Evolutionary conservation across 2,888 invertebrate species (phyloP), one percentile per base, ranked within the genome.

Genomic region (Rhamphomyia laevipes): DNA sequence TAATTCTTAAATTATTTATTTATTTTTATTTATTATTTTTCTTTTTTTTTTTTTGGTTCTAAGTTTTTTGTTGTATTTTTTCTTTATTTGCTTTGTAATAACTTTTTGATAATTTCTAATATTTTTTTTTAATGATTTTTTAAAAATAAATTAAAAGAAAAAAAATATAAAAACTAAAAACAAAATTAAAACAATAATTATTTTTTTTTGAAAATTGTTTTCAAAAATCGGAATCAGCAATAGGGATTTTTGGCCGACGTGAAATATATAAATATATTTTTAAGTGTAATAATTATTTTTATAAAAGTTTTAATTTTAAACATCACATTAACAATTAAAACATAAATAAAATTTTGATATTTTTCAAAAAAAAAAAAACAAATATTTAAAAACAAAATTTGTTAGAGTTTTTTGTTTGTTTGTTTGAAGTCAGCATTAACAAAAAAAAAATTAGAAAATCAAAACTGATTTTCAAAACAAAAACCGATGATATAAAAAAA

Each of bases 171-270:
- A 16, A 44, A 43, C 18, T 23, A 44, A 30, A 18, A 18, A 31
- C 31, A 45, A 43, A 16, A 21, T 21, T 21, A 21, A n/a, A 27
- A 27, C 23, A 27, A 27, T 9, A 27, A 27, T 43, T 47, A 47
- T 46, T 40, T 43, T 35, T 49, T 31, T 37, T 17, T 37, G 23
- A 13, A 42, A 18, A 30, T 21, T 46, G 46, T 41, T 49, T 46
- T 44, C 15, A 4, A 27, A 21, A 27, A 27, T 27, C 23, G 23
- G 23, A 64, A 68, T 67, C 68, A 69, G 70, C 64, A 66, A 63
- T 71, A 71, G 71, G 71, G 71, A 71, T 71, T 71, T 64, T 71
- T 69, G 69, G 71, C 71, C 71, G 71, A 71, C 68, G 70, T 65
- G 62, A 62, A 63, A 63, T 59, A n/a, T 18, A 18, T 38, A 30